Conservation (phyloP, 2,797 vertebrate genomes). For the Clamator glandarius region DNA sequence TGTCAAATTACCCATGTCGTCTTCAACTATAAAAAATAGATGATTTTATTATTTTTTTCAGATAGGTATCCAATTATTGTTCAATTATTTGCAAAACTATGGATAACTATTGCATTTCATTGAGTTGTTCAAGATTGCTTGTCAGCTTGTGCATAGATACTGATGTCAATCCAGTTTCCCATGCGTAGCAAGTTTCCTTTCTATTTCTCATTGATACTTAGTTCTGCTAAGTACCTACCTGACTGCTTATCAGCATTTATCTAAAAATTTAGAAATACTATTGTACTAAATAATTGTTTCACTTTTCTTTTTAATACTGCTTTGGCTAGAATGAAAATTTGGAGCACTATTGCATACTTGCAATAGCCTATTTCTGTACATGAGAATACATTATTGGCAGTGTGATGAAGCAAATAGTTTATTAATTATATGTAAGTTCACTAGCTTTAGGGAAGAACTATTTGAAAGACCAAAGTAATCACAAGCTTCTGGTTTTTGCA, state of each 20-base stretch:
- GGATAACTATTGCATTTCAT: background rate
- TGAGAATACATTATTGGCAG: background rate
- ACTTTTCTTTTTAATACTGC: background rate
- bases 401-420: background rate
- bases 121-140: background rate
- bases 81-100: constrained; percentile 13
- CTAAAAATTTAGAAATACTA: background rate
- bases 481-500: background rate
- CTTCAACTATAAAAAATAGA: background rate
- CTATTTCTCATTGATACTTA: background rate
- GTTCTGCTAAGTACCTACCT: background rate
- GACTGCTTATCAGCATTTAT: background rate
- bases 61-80: background rate
- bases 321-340: background rate
- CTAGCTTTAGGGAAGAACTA: background rate
- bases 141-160: background rate
- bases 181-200: background rate
- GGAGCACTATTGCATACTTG: background rate
- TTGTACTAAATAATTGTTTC: background rate
- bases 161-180: background rate
- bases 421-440: background rate
- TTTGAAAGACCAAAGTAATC: background rate
- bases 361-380: background rate
- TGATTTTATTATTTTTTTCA: background rate
- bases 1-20: background rate